Conservation (phyloP, 2,113 vertebrate species). For the Cyrtonyx montezumae region DNA sequence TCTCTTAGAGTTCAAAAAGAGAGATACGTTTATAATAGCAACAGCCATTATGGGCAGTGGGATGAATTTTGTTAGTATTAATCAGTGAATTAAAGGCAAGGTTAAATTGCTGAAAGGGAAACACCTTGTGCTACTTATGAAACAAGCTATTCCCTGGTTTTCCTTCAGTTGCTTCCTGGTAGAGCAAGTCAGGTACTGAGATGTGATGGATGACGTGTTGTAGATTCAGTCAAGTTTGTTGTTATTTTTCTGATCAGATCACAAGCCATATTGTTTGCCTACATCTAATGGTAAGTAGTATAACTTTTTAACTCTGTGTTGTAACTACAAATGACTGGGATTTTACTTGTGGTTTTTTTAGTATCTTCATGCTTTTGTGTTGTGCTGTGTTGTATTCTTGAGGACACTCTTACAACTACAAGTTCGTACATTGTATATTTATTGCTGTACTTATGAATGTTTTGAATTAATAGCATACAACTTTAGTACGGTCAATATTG, state of each 20-base stretch:
- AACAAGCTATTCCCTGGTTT: neutral
- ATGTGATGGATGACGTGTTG: neutral
- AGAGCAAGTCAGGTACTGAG: neutral
- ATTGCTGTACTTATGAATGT: neutral
- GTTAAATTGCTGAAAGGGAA: neutral
- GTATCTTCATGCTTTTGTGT: neutral
- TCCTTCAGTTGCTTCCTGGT: neutral
- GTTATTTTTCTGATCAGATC: neutral
- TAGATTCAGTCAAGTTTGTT: neutral
- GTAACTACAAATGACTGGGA: neutral
- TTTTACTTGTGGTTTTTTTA: neutral
- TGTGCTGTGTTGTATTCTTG: neutral
- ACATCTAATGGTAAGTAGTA: neutral
- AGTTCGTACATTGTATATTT: neutral
- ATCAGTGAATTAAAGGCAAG: neutral
- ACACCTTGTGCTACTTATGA: neutral
- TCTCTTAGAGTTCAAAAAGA: neutral
- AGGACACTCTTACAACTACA: neutral
- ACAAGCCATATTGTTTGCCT: fast-evolving
- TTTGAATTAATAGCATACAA: neutral
- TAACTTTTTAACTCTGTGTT: neutral
- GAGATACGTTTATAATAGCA: neutral
- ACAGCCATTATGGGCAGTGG: neutral
- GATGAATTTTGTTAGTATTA: neutral
- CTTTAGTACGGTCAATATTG: neutral